A percentile compares a stretch with the other conserved stretches of the same genome.
These are phyloP conservation scores for Rhodeus uyekii DNA, from an alignment of 2,797 vertebrate genomes.

Conservation along the genomic window DNA sequence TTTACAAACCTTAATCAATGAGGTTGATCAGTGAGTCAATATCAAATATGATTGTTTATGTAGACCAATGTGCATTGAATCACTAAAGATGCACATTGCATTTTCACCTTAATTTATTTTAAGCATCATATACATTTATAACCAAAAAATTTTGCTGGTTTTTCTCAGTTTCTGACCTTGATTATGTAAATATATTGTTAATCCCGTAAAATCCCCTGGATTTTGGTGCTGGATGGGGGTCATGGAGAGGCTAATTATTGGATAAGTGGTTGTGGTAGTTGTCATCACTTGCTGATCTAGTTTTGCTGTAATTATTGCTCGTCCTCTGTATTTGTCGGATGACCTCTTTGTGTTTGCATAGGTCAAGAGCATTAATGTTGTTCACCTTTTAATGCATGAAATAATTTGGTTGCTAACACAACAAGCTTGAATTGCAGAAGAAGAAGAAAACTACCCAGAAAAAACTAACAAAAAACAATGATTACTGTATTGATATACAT, in stretches of 20 bases:
- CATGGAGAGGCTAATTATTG: slow-evolving; percentile 75
- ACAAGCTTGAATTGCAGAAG: neutral
- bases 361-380: slow-evolving; percentile 35
- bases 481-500: slow-evolving; percentile 10
- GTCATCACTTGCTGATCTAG: slow-evolving; percentile 54
- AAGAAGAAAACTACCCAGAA: neutral
- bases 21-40: no score
- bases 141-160: slow-evolving; percentile 56
- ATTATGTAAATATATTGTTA: slow-evolving; percentile 77
- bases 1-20: neutral
- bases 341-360: slow-evolving; percentile 28
- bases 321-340: slow-evolving; percentile 10
- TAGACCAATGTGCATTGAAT: neutral
- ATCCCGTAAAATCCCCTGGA: slow-evolving; percentile 72
- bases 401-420: slow-evolving; percentile 21
- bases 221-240: slow-evolving; percentile 71
- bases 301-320: slow-evolving; percentile 62
- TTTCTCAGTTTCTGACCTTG: slow-evolving; percentile 72
- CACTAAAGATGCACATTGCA: neutral
- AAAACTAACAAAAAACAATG: slow-evolving; percentile 14
- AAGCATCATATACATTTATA: neutral
- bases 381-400: slow-evolving; percentile 1
- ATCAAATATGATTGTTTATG: neutral
- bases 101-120: neutral
- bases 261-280: slow-evolving; percentile 67